A percentile compares a stretch with the other conserved stretches of the same genome.
Evolutionary conservation across 1,140 invertebrate genomes (phyloP).

Genomic region (Agrypnia vestita): DNA sequence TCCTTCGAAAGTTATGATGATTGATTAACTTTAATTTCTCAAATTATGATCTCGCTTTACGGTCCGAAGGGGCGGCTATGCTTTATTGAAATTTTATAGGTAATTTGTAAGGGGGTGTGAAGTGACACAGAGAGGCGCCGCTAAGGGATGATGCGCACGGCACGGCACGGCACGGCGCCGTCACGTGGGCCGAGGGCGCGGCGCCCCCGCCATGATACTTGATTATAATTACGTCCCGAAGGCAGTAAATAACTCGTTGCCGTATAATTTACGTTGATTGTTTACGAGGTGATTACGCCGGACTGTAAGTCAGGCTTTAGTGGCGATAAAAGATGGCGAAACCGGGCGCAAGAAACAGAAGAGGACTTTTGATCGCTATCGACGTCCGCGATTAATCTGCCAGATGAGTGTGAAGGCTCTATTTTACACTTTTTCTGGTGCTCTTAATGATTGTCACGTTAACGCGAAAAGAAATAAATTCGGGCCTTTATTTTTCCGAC

Average conservation of each 20-base stretch:
- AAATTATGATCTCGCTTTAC: constrained; percentile 39
- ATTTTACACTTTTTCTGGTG: constrained; percentile 34
- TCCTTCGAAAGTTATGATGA: constrained; percentile 29
- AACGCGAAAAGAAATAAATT: constrained; percentile 28
- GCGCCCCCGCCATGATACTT: constrained; percentile 50
- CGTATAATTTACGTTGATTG: constrained; percentile 62
- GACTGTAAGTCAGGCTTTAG: constrained; percentile 58
- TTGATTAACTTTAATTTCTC: constrained; percentile 40
- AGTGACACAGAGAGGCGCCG: constrained; percentile 13
- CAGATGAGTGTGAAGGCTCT: constrained; percentile 46
- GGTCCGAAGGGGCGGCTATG: constrained; percentile 17
- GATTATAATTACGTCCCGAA: constrained; percentile 60
- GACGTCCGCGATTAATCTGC: constrained; percentile 44
- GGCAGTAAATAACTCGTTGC: constrained; percentile 61
- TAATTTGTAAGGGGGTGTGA: constrained; percentile 52
- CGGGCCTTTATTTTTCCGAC: not conserved
- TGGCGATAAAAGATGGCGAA: constrained; percentile 54
- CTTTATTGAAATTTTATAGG: constrained; percentile 62
- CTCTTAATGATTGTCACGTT: constrained; percentile 26
- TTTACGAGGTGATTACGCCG: constrained; percentile 61
- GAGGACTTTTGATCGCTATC: constrained; percentile 44
- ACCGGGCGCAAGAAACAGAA: constrained; percentile 33
- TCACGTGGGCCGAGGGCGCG: not conserved
- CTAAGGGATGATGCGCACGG: not conserved
- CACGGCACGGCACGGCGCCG: not conserved